Evolutionary conservation across 2,888 invertebrate species (phyloP).

Genomic region (Epicampocera succincta): DNA sequence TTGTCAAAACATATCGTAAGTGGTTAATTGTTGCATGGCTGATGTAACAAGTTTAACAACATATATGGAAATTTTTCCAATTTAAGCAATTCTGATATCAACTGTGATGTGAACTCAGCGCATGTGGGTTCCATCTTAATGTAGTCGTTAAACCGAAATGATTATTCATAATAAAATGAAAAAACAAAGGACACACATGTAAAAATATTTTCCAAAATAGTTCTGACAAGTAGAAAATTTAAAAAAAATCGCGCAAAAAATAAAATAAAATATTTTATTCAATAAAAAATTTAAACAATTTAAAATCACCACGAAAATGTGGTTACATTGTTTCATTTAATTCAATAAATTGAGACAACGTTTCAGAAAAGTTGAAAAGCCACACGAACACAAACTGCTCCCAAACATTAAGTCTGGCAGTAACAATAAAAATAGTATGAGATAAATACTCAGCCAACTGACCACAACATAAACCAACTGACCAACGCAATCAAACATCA

Average conservation of each 20-base stretch:
- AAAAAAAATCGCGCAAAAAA: background rate
- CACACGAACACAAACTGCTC: background rate
- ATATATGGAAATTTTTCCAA: too few species aligned
- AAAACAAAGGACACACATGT: too few species aligned
- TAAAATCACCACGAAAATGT: conserved; percentile 64
- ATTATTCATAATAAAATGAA: too few species aligned
- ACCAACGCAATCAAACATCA: conserved; percentile 36
- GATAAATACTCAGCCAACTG: conserved; percentile 16
- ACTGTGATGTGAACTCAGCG: too few species aligned
- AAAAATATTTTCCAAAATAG: too few species aligned
- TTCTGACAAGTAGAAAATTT: too few species aligned
- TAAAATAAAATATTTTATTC: conserved; percentile 44
- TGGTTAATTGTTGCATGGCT: too few species aligned
- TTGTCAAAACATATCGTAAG: too few species aligned
- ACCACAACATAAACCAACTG: conserved; percentile 23
- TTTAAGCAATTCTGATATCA: too few species aligned
- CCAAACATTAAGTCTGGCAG: conserved; percentile 8
- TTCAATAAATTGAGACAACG: conserved; percentile 69
- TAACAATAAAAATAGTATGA: conserved; percentile 5
- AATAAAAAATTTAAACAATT: conserved; percentile 50
- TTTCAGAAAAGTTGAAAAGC: conserved; percentile 30
- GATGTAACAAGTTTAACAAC: too few species aligned
- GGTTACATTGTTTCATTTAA: conserved; percentile 68
- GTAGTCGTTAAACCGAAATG: too few species aligned
- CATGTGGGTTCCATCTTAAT: too few species aligned